Evolutionary conservation across 2,797 vertebrate genomes (phyloP), one percentile per base, ranked within the genome.

Genomic region (Tiaroga cobitis): DNA sequence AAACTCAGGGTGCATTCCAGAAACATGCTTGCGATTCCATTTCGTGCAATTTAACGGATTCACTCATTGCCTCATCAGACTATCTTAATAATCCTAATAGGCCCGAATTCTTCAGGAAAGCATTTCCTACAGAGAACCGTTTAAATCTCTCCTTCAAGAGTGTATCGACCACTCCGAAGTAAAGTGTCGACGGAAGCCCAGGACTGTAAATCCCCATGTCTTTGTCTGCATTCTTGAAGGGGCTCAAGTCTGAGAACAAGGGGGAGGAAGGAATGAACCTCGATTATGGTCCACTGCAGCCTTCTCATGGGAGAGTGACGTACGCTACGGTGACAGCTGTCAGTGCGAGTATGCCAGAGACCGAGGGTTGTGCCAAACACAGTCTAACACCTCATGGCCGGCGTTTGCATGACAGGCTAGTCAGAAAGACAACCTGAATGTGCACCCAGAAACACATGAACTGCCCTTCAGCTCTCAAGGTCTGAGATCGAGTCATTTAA

Each of bases 281-380:
- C 41, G 56, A 77, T 32, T 49, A 29, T 68, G 67, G 49, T 73
- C 75, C 67, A 8, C 54, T 34, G 69, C 1, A 86, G 88, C 80
- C 83, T 88, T 87, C 86, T 86, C 9, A 61, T 41, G 61, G 89
- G 91, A 88, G 51, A 21, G 18, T 92, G 93, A 95, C 78, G 21
- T 94, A 81, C 83, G 9, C 65, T 88, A 88, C 88, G 88, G 88
- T 93, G 94, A 94, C 94, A 94, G 92, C 92, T 92, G 94, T 94
- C 94, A 92, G 68, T 67, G 82, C 32, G 46, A 86, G 82, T 84
- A 88, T 85, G 26, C 19, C 51, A 26, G 59, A 65, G 88, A 91
- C 91, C 88, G 84, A 84, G 63, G 67, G 89, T 85, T 87, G 82
- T 80, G 85, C 86, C 87, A 70, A 70, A 84, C 72, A 88, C 80